phyloP scores from a whole-genome alignment of 2,888 invertebrate genomes.

The Synergus gifuensis region DNA sequence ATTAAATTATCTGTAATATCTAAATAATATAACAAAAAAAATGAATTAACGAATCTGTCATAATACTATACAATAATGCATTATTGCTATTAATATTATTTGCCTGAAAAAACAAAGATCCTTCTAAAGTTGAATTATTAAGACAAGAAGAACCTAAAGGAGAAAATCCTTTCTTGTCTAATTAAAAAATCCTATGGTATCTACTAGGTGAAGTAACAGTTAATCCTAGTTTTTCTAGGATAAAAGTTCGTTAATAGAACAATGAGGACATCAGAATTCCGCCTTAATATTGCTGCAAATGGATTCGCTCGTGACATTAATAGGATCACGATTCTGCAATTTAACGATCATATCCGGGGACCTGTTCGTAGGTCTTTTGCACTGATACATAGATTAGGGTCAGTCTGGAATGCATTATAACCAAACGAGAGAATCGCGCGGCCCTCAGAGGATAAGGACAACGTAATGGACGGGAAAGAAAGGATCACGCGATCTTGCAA shows the following conservation, averaged over 20 bases:
- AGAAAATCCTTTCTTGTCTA: background rate
- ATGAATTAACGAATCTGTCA: too few relatives aligned
- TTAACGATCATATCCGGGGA: conserved; percentile 41
- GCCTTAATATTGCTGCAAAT: conserved; percentile 28
- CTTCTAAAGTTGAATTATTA: background rate
- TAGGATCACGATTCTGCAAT: conserved; percentile 39
- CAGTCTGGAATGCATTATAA: conserved; percentile 37
- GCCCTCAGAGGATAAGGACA: conserved; percentile 57
- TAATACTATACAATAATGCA: too few relatives aligned
- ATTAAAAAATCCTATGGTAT: background rate
- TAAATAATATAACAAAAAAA: too few relatives aligned
- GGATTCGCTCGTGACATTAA: conserved; percentile 35
- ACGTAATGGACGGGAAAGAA: conserved; percentile 61
- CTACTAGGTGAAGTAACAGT: background rate
- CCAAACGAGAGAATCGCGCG: conserved; percentile 47
- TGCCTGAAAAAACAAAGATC: background rate
- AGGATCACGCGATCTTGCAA: conserved; percentile 65
- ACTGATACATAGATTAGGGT: conserved; percentile 41
- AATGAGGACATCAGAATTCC: conserved; percentile 30
- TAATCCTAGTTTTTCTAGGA: background rate
- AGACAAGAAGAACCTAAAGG: background rate
- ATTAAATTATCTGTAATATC: too few relatives aligned
- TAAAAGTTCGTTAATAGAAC: background rate
- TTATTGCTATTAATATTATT: too few relatives aligned
- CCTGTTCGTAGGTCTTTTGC: conserved; percentile 32